Evolutionary conservation across 2,888 invertebrate genomes (phyloP), one percentile per base, ranked within the genome.

Genomic region (Caenorhabditis uteleia): DNA sequence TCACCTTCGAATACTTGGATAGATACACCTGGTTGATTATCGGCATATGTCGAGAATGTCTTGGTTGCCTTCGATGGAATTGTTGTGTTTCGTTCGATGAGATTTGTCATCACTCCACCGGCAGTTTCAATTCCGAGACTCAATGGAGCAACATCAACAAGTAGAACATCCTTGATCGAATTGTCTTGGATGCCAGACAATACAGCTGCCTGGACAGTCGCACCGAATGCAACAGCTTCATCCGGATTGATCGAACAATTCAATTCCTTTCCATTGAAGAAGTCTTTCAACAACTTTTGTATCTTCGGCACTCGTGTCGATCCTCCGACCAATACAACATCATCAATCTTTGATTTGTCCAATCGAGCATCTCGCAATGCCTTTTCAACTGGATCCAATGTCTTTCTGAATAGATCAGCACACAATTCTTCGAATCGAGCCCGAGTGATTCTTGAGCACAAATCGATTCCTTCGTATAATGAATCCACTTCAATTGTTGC

Each of bases 251-350:
- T 94, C 18, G 88, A 87, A 84, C 93, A 92, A 88, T 94, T 95
- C 71, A 95, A 87, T 85, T 94, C 93, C 33, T 92, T 93, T 27
- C 93, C 93, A 75, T 92, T 91, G 88, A 94, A 93, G 69, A 84
- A 85, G 64, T 86, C 85, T 84, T 94, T 93, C 59, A 97, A 88
- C 55, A 97, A 88, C 84, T 94, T 93, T 86, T 97, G 95, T 77
- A 97, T 92, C 86, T 94, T 95, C 51, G 95, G 97, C 82, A 97
- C 95, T 85, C 95, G 90, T 23, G 95, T 95, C 38, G 95, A 95
- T 43, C 93, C 95, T 74, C 95, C 95, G 51, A 87, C 87, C 40
- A 87, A 77, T 49, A 88, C 95, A 90, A 87, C 34, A 10, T 66
- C 59, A 33, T 60, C 56, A 29, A 73, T 60, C 53, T 54, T 55